Evolutionary conservation across 2,113 vertebrate species (phyloP), one percentile per base, ranked within the genome.

Genomic region (Pachypanchax playfairii): DNA sequence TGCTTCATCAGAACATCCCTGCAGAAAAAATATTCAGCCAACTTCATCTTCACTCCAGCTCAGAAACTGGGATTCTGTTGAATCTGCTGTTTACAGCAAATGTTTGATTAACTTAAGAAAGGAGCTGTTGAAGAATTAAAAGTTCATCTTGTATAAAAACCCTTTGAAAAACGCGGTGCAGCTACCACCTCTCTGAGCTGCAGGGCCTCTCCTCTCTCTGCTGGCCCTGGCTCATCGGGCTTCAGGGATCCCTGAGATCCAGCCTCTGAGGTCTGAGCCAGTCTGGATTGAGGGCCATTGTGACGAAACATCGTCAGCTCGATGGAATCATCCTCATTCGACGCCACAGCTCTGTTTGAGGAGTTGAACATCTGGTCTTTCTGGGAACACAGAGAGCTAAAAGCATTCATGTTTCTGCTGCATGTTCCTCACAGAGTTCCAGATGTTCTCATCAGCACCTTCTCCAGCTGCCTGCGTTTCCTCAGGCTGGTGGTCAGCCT

Each of bases 221-320:
- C 81, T 1, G 73, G 70, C 0, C 15, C 63, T 0, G 26, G 63
- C 17, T 66, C 22, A 0, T 83, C 76, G 0, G 63, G 12, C 20
- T 28, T 28, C 10, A 43, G 2, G 0, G 0, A 41, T 1, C 4
- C 3, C 52, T n/a, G 0, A 49, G 31, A 13, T 4, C 3, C 41
- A 2, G 49, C 24, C 4, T 15, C n/a, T 2, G 25, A 4, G 0
- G 1, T 22, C 0, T 61, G 35, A 2, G 9, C 43, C 7, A 8
- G 28, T 0, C 35, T 4, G 10, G 43, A 9, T 13, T 4, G 36
- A 1, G 46, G 22, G 4, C 70, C 5, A 0, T 63, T 48, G 7
- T 85, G 70, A 10, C 73, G 87, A 72, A 92, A 96, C 0, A 89
- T 86, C 0, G 33, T 92, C 80, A 96, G 73, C 79, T 93, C 88